phyloP scores from a whole-genome alignment of 2,888 invertebrate species.

The Eupithecia inturbata region DNA sequence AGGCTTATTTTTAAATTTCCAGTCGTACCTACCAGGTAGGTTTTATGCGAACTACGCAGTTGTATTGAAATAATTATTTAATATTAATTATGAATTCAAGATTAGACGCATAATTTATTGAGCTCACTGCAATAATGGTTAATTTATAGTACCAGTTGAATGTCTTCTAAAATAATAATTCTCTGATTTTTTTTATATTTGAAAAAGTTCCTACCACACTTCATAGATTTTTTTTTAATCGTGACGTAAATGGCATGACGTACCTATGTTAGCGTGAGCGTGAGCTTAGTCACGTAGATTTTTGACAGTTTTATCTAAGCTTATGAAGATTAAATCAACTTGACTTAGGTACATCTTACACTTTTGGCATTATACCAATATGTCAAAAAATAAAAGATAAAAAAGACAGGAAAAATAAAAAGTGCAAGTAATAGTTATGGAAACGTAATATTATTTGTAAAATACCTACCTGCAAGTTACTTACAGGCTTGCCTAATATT shows the following conservation, averaged over 20 bases:
- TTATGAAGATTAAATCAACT: neutral
- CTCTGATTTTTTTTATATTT: neutral
- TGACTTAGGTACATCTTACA: neutral
- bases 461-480: neutral
- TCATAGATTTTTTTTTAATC: neutral
- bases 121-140: neutral
- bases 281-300: neutral
- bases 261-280: neutral
- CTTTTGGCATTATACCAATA: neutral
- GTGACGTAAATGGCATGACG: neutral
- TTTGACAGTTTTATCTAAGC: neutral
- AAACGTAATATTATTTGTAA: too few relatives aligned
- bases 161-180: neutral
- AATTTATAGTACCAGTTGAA: neutral
- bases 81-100: neutral
- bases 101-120: neutral
- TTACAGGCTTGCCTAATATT: too few relatives aligned
- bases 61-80: neutral
- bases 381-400: neutral
- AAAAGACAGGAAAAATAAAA: neutral
- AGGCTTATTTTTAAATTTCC: neutral
- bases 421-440: too few relatives aligned
- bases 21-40: neutral
- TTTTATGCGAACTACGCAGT: slow-evolving; percentile 4
- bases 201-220: neutral